Percentiles rank a stretch among this genome's conserved stretches.
Conservation (phyloP, 2,797 vertebrate genomes). For the Gallinago stenura region DNA sequence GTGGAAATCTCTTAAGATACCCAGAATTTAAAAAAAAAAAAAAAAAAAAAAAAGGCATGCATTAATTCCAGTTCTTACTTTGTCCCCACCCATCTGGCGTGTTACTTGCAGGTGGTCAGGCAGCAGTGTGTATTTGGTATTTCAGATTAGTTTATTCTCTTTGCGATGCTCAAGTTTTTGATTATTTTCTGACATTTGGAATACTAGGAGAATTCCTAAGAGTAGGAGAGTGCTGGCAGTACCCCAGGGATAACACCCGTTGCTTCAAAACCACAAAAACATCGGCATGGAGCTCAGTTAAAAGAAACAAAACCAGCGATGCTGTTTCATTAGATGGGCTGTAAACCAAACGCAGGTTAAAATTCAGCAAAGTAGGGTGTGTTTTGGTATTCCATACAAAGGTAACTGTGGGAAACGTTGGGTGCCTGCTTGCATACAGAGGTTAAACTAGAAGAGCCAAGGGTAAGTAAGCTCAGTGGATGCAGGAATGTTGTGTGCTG, state of each 20-base stretch:
- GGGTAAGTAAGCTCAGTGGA: neutral
- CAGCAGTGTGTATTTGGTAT: neutral
- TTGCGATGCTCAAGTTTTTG: neutral
- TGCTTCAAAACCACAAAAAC: slow-evolving; percentile 22
- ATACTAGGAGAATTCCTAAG: neutral
- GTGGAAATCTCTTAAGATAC: neutral
- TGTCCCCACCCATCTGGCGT: neutral
- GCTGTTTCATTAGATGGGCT: neutral
- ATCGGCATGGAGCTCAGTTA: neutral
- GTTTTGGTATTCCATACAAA: neutral
- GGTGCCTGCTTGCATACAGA: neutral
- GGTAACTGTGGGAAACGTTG: neutral
- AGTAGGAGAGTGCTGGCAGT: neutral
- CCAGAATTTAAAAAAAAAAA: neutral
- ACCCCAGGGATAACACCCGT: neutral
- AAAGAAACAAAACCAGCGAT: neutral
- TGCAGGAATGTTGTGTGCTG: neutral
- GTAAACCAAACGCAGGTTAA: neutral
- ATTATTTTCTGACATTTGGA: slow-evolving; percentile 5
- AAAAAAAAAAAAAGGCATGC: neutral
- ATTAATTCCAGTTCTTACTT: neutral
- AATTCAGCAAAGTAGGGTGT: neutral
- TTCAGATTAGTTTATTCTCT: neutral
- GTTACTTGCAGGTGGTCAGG: neutral
- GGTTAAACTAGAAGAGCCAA: neutral